Evolutionary conservation across 2,888 invertebrate genomes (phyloP), one percentile per base, ranked within the genome.

Genomic region (Pristionchus japonicus): DNA sequence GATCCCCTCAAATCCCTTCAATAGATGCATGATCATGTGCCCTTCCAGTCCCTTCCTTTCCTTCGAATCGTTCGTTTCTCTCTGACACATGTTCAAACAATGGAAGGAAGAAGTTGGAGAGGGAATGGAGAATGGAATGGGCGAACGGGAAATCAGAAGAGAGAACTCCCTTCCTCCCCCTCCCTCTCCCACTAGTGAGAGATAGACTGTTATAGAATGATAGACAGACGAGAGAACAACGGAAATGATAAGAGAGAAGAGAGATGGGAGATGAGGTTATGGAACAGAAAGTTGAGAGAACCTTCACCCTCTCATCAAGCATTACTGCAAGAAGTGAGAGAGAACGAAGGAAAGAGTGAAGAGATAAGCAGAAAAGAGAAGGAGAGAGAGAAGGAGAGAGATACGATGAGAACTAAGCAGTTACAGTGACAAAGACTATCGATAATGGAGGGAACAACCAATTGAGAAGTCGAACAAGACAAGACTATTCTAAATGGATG

Each of bases 81-180:
- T 77, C 37, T 77, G 77, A 77, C 77, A 77, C 77, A 77, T 77
- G 77, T 77, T 77, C 77, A 77, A 77, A 77, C 77, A 77, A 77
- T 77, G 77, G 67, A 67, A 34, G 67, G 31, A 67, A 67, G 67
- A 77, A 43, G 77, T 43, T 43, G 77, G 23, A 37, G 34, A 77
- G 77, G 43, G 43, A 77, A 77, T 40, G n/a, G 77, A 37, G 43
- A 77, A 77, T 40, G n/a, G 77, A 37, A 77, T 37, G 77, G 43
- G 43, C n/a, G 77, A 77, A 43, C 40, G 77, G 40, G 77, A 77
- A 77, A 43, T 77, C 77, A 77, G 43, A 77, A 40, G 77, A 37
- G 40, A 43, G 40, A 43, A 40, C n/a, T 13, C 43, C 43, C 11
- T 43, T 43, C 43, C 43, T 11, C n/a, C n/a, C 57, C 57, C 57